phyloP scores from a whole-genome alignment of 2,113 vertebrate genomes.

The Suricata suricatta region DNA sequence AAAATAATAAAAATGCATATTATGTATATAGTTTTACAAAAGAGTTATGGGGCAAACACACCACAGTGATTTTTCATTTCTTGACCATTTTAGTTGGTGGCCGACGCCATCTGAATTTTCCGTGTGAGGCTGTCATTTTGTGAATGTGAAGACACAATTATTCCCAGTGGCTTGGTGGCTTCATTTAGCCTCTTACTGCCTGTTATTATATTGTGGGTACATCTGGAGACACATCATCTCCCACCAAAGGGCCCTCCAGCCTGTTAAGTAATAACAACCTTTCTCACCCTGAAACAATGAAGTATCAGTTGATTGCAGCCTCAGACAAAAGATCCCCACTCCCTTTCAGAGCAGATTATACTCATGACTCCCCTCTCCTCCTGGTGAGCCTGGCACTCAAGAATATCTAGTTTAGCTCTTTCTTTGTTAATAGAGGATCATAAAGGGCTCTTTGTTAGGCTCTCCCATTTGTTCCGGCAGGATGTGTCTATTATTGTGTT shows the following conservation, averaged over 20 bases:
- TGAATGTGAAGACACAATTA: constrained; percentile 6
- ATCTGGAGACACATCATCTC: constrained; percentile 73
- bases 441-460: constrained; percentile 62
- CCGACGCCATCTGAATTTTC: constrained; percentile 6
- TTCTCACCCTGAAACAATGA: constrained; percentile 74
- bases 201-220: constrained; percentile 21
- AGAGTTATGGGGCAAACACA: background rate
- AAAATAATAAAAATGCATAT: background rate
- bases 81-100: background rate
- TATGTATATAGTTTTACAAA: background rate
- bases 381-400: constrained; percentile 68
- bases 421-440: constrained; percentile 71
- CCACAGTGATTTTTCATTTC: constrained; percentile 10
- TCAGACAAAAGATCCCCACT: constrained; percentile 67
- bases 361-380: constrained; percentile 34
- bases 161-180: constrained; percentile 25
- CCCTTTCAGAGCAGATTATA: constrained; percentile 62
- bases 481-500: constrained; percentile 37
- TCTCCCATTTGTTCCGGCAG: background rate
- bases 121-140: constrained; percentile 6
- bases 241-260: constrained; percentile 58
- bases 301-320: constrained; percentile 67
- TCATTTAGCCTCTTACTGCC: constrained; percentile 64
- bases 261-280: constrained; percentile 59
- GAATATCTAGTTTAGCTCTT: constrained; percentile 54